phyloP scores from a whole-genome alignment of 2,888 invertebrate genomes.

The Amaurobius ferox region DNA sequence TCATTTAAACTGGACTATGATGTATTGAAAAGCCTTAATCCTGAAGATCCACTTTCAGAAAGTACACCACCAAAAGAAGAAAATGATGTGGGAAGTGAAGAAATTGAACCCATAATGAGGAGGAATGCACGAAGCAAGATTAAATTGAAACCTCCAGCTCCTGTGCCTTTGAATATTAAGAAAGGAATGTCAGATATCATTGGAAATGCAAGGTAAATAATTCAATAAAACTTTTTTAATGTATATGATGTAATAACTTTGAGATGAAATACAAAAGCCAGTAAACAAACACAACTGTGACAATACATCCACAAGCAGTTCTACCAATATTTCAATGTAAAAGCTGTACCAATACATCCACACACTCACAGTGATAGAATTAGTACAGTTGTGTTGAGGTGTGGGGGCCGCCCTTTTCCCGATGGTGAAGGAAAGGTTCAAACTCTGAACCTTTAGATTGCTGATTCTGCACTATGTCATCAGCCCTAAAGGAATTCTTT shows the following conservation, averaged over 20 bases:
- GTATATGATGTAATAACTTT: too few species aligned
- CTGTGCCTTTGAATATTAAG: constrained; percentile 57
- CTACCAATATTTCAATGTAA: not conserved
- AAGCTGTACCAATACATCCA: not conserved
- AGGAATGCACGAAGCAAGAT: not conserved
- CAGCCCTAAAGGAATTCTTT: too few species aligned
- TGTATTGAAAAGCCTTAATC: constrained; percentile 87
- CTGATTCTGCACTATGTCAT: too few species aligned
- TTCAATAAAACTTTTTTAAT: not conserved
- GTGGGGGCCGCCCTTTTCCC: too few species aligned
- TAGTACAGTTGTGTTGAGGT: too few species aligned
- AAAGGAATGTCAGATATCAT: constrained; percentile 61
- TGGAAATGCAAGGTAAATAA: constrained; percentile 44
- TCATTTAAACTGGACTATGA: constrained; percentile 99
- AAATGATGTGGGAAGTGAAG: not conserved
- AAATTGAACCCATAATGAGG: not conserved
- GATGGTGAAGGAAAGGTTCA: too few species aligned
- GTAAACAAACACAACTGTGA: too few species aligned
- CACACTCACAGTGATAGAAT: too few species aligned
- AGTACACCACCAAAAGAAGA: not conserved
- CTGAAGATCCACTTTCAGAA: constrained; percentile 14
- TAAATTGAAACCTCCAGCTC: constrained; percentile 17
- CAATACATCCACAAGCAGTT: too few species aligned
- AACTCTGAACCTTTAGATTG: too few species aligned
- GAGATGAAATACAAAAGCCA: too few species aligned